phyloP scores from a whole-genome alignment of 1,140 invertebrate genomes.

The Platyscapa corneri region DNA sequence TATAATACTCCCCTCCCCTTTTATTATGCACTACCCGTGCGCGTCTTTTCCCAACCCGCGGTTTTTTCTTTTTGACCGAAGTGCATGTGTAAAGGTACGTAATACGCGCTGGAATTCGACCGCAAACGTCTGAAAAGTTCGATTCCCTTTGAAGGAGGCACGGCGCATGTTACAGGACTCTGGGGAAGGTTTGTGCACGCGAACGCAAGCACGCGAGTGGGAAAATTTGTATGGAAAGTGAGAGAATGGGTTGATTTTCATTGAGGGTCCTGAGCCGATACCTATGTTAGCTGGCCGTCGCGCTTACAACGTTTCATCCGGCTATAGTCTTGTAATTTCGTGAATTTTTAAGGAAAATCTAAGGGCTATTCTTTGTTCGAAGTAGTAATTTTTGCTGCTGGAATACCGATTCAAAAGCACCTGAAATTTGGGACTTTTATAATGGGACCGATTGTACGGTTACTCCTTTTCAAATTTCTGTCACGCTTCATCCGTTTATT shows the following conservation, averaged over 20 bases:
- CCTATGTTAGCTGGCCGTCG: neutral
- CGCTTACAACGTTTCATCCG: conserved; percentile 19
- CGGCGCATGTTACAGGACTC: neutral
- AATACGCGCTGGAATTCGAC: conserved; percentile 59
- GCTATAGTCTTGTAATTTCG: conserved; percentile 20
- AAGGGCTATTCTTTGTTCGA: neutral
- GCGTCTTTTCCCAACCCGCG: neutral
- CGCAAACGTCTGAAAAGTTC: conserved; percentile 11
- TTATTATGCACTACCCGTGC: conserved; percentile 31
- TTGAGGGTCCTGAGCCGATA: neutral
- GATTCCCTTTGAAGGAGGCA: conserved; percentile 17
- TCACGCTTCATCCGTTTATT: neutral
- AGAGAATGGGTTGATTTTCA: conserved; percentile 3
- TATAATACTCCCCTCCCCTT: conserved; percentile 51
- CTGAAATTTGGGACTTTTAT: neutral
- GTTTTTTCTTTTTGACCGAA: conserved; percentile 44
- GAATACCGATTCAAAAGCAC: neutral
- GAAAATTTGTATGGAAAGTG: neutral
- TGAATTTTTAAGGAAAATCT: neutral
- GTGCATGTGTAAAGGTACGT: conserved; percentile 2
- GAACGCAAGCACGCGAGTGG: neutral
- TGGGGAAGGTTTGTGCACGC: conserved; percentile 13
- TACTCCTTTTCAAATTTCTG: neutral
- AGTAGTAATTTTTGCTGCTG: neutral
- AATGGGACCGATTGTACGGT: neutral